Conservation (phyloP, 1,140 invertebrate species). For the Microplitis demolitor region DNA sequence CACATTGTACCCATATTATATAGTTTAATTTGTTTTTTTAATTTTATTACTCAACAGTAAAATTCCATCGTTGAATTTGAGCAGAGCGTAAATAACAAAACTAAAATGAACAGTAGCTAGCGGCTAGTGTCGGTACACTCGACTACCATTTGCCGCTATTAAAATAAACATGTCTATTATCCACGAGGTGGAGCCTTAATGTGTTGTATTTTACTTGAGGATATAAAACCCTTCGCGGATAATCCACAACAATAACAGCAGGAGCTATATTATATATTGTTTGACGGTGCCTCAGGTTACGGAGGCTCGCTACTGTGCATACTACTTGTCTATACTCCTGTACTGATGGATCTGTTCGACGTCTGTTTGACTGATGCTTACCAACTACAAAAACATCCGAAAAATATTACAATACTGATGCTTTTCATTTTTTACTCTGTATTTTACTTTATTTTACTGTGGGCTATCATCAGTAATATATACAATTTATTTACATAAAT, state of each 20-base stretch:
- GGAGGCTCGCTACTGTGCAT: conserved; percentile 20
- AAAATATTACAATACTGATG: too few species aligned
- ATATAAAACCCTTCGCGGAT: conserved; percentile 40
- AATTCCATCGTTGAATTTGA: background rate
- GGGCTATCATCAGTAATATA: too few species aligned
- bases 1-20: too few species aligned
- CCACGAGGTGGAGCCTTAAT: conserved; percentile 38
- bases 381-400: too few species aligned
- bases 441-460: too few species aligned
- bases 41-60: background rate
- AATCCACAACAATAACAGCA: conserved; percentile 52
- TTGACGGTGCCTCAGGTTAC: conserved; percentile 33
- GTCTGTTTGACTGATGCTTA: too few species aligned
- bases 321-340: background rate
- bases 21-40: background rate
- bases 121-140: conserved; percentile 6
- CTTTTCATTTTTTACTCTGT: too few species aligned
- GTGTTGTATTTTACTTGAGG: conserved; percentile 36
- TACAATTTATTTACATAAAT: too few species aligned
- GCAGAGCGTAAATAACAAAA: background rate
- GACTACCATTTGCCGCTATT: conserved; percentile 42
- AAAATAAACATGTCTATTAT: conserved; percentile 56
- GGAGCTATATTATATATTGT: conserved; percentile 35
- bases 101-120: background rate
- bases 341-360: background rate